phyloP scores from a whole-genome alignment of 2,888 invertebrate genomes.

The Tetragonisca angustula region DNA sequence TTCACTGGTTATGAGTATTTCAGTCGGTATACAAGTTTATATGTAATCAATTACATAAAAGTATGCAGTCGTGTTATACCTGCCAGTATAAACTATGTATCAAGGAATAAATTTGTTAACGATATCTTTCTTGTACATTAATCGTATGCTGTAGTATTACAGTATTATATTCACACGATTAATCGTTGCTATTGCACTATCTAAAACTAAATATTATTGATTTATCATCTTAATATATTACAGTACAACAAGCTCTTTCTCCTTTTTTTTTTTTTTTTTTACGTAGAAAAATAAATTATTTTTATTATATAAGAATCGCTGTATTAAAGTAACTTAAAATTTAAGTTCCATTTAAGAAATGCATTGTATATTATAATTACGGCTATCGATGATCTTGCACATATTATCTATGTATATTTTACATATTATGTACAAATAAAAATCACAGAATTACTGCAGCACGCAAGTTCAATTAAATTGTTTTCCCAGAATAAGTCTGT shows the following conservation, averaged over 20 bases:
- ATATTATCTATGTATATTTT: slow-evolving; percentile 43
- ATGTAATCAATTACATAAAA: slow-evolving; percentile 56
- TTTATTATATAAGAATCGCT: slow-evolving; percentile 57
- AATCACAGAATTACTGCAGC: slow-evolving; percentile 71
- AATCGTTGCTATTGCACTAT: slow-evolving; percentile 33
- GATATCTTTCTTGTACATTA: slow-evolving; percentile 41
- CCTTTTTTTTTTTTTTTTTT: slow-evolving; percentile 13
- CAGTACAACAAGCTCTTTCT: slow-evolving; percentile 50
- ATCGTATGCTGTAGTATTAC: slow-evolving; percentile 15
- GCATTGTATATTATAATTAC: slow-evolving; percentile 39
- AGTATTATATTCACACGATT: slow-evolving; percentile 19
- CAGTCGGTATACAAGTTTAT: slow-evolving; percentile 64
- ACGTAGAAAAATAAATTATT: slow-evolving; percentile 71
- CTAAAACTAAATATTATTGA: slow-evolving; percentile 31
- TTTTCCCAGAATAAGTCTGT: slow-evolving; percentile 3
- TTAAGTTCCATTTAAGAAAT: slow-evolving; percentile 49
- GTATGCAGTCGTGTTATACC: slow-evolving; percentile 45
- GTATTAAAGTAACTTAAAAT: slow-evolving; percentile 45
- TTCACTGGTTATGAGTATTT: slow-evolving; percentile 69
- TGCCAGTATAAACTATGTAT: slow-evolving; percentile 52
- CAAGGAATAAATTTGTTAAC: slow-evolving; percentile 26
- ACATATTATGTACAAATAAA: slow-evolving; percentile 68
- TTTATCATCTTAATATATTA: slow-evolving; percentile 38
- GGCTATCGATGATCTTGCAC: slow-evolving; percentile 50
- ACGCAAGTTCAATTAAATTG: slow-evolving; percentile 23